Evolutionary conservation across 37 sponge, comb jelly and placozoan species (phyloP), one percentile per base, ranked within the genome.

Genomic region (Eunapius fragilis): DNA sequence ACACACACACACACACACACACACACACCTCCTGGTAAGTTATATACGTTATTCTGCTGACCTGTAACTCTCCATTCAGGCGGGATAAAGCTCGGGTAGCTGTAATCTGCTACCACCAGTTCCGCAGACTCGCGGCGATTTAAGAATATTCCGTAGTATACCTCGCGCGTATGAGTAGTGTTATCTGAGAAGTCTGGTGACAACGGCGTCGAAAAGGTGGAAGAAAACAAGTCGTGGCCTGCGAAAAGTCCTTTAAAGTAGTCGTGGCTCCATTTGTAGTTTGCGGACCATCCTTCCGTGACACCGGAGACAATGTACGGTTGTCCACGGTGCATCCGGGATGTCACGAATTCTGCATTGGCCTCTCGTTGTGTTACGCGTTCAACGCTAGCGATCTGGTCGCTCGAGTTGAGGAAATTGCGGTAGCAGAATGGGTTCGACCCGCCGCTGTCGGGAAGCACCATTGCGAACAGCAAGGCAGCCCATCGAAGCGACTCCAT

Each of bases 61-160:
- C 82, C 88, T 72, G 31, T n/a, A 24, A 78, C 25, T 49, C 77
- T 69, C 79, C 76, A 75, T 32, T 83, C 79, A 0, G 31, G 71
- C 23, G 89, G 89, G 31, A 89, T 89, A 25, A 89, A 89, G 25
- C 24, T 25, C 6, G 89, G 89, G 70, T 84, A 84, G 26, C 58
- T 48, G 72, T 89, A 89, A 32, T 89, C 89, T 3, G 26, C 49
- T 14, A 73, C 34, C 24, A 89, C 25, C 38, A 78, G 9, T 24
- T 50, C 80, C 24, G 89, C 77, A 3, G 85, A 67, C 12, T 30
- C 33, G 45, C 31, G 70, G 28, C 69, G 34, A 48, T 89, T 89
- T 14, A 89, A 58, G 49, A 89, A 89, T 12, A 83, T 78, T 22
- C 89, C 89, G 49, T 84, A 89, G 38, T 89, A 89, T 11, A 77